Conservation (phyloP, 1,140 invertebrate genomes). For the Drosophila rhopaloa region DNA sequence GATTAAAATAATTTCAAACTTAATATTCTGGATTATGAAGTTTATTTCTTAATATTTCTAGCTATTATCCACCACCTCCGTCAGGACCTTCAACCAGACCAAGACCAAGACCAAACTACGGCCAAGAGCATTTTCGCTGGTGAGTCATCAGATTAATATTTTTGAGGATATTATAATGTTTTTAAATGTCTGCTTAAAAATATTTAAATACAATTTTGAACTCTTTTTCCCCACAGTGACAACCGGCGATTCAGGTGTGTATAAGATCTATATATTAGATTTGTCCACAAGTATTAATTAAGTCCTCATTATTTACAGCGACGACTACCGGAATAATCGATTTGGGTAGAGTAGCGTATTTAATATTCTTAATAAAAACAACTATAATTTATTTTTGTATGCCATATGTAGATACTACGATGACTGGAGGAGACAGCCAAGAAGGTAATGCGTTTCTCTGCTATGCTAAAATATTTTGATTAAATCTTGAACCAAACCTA, state of each 20-base stretch:
- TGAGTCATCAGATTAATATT: background rate
- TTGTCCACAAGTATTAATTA: background rate
- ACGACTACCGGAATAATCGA: background rate
- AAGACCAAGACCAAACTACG: constrained; percentile 1
- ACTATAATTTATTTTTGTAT: background rate
- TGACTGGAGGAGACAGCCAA: background rate
- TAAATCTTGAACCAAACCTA: background rate
- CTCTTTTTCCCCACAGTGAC: background rate
- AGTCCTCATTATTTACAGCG: background rate
- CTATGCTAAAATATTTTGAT: background rate
- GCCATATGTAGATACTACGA: background rate
- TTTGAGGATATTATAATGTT: background rate
- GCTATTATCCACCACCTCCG: constrained; percentile 8
- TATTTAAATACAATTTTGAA: too few relatives aligned
- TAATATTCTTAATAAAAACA: background rate
- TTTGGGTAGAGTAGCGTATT: constrained; percentile 6
- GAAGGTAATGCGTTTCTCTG: background rate
- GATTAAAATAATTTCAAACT: too few relatives aligned
- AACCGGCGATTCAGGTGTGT: background rate
- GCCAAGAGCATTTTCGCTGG: background rate
- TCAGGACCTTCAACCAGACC: constrained; percentile 1
- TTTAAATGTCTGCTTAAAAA: too few relatives aligned
- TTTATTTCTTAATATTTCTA: background rate
- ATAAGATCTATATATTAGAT: background rate
- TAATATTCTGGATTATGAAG: background rate